A percentile compares a stretch with the other conserved stretches of the same genome.
phyloP scores from a whole-genome alignment of 2,797 vertebrate genomes.

The Pseudocheirus occidentalis region DNA sequence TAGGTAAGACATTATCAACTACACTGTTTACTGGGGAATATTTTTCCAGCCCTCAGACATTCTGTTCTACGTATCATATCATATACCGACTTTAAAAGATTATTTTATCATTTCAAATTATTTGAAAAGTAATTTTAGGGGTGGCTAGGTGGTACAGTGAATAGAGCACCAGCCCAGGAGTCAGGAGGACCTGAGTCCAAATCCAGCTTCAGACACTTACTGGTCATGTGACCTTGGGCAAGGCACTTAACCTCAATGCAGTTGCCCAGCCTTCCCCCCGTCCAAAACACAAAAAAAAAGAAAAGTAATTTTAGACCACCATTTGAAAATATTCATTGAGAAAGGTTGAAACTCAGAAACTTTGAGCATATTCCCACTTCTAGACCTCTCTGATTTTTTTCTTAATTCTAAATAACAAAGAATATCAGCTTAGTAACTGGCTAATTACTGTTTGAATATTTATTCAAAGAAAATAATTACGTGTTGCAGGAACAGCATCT shows the following conservation, averaged over 20 bases:
- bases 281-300: too few species aligned
- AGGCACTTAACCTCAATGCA: too few species aligned
- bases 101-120: conserved; percentile 10
- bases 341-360: not conserved
- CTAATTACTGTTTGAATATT: not conserved
- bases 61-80: not conserved
- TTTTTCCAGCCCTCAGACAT: not conserved
- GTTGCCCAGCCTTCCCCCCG: too few species aligned
- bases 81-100: not conserved
- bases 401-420: conserved; percentile 16
- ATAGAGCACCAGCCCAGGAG: too few species aligned
- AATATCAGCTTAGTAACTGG: not conserved
- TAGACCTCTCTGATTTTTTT: not conserved
- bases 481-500: conserved; percentile 92
- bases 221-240: too few species aligned
- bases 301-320: not conserved
- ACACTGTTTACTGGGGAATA: not conserved
- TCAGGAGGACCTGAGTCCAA: too few species aligned
- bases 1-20: not conserved
- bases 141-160: too few species aligned
- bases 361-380: not conserved
- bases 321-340: conserved; percentile 30
- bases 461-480: conserved; percentile 11
- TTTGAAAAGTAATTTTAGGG: not conserved
- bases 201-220: too few species aligned